Conservation (phyloP, 2,113 vertebrate genomes). For the Aviceda subcristata region DNA sequence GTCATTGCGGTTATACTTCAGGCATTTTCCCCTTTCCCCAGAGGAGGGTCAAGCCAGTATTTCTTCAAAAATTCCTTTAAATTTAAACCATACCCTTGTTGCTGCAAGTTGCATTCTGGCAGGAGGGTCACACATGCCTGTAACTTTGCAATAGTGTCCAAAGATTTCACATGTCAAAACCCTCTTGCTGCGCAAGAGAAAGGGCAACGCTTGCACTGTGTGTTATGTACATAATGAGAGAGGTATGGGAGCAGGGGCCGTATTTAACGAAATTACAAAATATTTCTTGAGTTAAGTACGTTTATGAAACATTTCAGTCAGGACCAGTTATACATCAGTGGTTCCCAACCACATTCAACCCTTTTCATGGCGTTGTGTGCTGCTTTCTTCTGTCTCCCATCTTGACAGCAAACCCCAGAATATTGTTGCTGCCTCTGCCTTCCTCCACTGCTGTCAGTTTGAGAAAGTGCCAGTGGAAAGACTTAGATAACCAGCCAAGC, state of each 20-base stretch:
- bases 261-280: conserved; percentile 9
- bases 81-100: neutral
- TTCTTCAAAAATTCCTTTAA: neutral
- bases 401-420: neutral
- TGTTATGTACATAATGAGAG: neutral
- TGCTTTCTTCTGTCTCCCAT: neutral
- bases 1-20: neutral
- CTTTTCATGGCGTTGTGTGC: neutral
- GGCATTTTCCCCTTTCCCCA: neutral
- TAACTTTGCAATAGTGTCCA: neutral
- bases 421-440: neutral
- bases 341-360: neutral
- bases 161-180: neutral
- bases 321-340: neutral
- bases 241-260: neutral
- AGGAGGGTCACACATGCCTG: neutral
- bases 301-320: neutral
- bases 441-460: neutral
- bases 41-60: neutral
- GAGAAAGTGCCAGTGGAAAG: conserved; percentile 25
- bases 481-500: conserved; percentile 32
- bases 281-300: conserved; percentile 15
- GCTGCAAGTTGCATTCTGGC: neutral
- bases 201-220: neutral
- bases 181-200: neutral